Evolutionary conservation across 1,140 invertebrate species (phyloP), one percentile per base, ranked within the genome.

Genomic region (Cydia pomonella): DNA sequence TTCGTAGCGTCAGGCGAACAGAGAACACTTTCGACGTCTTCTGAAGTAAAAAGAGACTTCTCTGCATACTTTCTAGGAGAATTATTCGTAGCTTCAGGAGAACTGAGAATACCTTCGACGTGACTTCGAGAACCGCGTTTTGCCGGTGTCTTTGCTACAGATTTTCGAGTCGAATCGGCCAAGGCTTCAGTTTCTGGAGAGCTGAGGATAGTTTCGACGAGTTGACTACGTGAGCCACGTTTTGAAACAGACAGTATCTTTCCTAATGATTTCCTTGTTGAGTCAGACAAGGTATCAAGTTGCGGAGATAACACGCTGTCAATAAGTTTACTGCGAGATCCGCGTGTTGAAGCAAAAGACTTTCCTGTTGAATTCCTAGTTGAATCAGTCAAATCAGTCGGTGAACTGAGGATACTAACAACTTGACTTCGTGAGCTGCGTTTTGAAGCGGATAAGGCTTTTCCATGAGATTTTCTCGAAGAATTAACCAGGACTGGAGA

Each of bases 231-330:
- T 18, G 50, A 53, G 6, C 50, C n/a, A 18, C 50, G 50, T 53
- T 53, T 53, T 53, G 50, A 53, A n/a, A n/a, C 44, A 53, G 50
- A 53, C 50, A 53, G 50, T 18, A n/a, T 18, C 16, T 53, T 53
- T 18, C 50, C 50, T 53, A 53, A 21, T n/a, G 50, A 53, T 18
- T 21, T 53, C n/a, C 50, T 53, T 5, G 50, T 53, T 7, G 50
- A 53, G 9, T 53, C 50, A 4, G 50, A n/a, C 50, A 53, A 16
- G 16, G 13, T 16, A 53, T 53, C 47, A 53, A 53, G 47, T n/a
- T 53, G 47, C 5, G n/a, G 47, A 53, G 47, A 53, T n/a, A 53
- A 53, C n/a, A 53, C n/a, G 7, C 16, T 53, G 23, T 64, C 63
- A 25, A 64, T 64, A 18, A 64, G 27, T 13, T 64, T 29, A 10